Base-by-base conservation (phyloP, 2,113 vertebrate genomes). In the Panthera tigris region DNA sequence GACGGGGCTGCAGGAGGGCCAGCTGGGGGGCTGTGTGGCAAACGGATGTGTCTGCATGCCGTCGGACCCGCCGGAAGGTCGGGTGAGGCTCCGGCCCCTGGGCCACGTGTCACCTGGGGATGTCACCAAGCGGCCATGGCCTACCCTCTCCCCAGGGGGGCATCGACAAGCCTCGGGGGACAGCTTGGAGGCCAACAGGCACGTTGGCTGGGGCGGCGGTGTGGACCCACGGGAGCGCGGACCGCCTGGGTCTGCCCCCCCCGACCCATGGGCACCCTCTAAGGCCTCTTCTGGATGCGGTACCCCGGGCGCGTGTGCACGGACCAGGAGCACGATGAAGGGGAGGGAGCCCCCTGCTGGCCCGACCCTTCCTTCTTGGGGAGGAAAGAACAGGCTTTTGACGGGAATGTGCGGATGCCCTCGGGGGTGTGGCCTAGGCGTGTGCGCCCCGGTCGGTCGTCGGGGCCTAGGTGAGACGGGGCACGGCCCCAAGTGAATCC, bases 201-300 rank as follows among this genome's bases (percentile, higher is more conserved):
- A 2, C 1, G 3, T 1, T 1, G 36, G 7, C 29, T 5, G 19
- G 45, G 39, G 71, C 19, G 33, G 39, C 18, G 19, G 48, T 15
- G 6, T 0, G 63, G 81, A 21, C 55, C 25, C 8, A 3, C 4
- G 5, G 41, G 41, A n/a, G 23, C 18, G 3, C 14, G 0, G 13
- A 14, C 4, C 4, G 13, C 8, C 2, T 45, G 11, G 65, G 33
- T n/a, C 29, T 27, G 3, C 27, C 11, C 14, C 63, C 39, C 31
- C 19, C 7, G 1, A 7, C 41, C 5, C 6, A 11, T 1, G 15
- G 14, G 36, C 1, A 3, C 18, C 9, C 48, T 14, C 14, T 15
- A 18, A 41, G 68, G 48, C 18, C 1, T 68, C 48, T 68, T 36
- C 71, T 25, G 0, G 0, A 29, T 7, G 2, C 0, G 1, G 3